These are phyloP conservation scores for Neosilurus mollespiculum DNA, from an alignment of 2,797 vertebrate species.

Conservation along the genomic window DNA sequence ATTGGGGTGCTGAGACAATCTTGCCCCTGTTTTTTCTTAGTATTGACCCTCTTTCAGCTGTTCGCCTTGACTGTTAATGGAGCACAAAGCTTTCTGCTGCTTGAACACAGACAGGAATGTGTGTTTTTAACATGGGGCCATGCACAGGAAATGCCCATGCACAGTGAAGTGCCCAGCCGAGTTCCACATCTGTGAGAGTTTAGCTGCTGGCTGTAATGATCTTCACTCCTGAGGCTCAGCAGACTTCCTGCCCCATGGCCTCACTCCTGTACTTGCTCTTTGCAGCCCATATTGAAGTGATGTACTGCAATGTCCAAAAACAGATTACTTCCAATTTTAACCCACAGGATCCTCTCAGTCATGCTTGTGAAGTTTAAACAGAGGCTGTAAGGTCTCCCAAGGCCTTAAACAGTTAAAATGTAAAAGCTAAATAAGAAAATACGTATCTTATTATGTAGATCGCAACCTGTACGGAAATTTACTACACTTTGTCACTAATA, in stretches of 20 bases:
- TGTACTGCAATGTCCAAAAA: background rate
- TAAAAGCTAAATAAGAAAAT: background rate
- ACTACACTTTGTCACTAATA: background rate
- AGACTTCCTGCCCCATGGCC: conserved; percentile 50
- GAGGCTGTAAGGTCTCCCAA: background rate
- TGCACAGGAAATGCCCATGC: conserved; percentile 74
- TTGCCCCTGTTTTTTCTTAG: background rate
- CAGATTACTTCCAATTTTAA: background rate
- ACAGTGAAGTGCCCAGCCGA: conserved; percentile 61
- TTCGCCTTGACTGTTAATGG: conserved; percentile 34
- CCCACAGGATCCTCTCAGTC: background rate
- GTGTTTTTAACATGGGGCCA: conserved; percentile 66
- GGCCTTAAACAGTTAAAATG: background rate
- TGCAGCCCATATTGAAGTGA: background rate
- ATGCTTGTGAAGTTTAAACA: background rate
- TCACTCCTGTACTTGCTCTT: conserved; percentile 26
- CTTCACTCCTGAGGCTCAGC: conserved; percentile 45
- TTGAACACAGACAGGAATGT: conserved; percentile 62
- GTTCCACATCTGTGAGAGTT: conserved; percentile 77
- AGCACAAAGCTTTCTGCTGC: conserved; percentile 47
- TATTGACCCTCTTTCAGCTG: conserved; percentile 15
- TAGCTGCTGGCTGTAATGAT: conserved; percentile 70
- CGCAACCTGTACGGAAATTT: background rate
- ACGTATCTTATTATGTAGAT: background rate
- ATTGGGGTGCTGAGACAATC: background rate